Evolutionary conservation across 2,113 vertebrate genomes (phyloP).

Genomic region (Zapornia atra): DNA sequence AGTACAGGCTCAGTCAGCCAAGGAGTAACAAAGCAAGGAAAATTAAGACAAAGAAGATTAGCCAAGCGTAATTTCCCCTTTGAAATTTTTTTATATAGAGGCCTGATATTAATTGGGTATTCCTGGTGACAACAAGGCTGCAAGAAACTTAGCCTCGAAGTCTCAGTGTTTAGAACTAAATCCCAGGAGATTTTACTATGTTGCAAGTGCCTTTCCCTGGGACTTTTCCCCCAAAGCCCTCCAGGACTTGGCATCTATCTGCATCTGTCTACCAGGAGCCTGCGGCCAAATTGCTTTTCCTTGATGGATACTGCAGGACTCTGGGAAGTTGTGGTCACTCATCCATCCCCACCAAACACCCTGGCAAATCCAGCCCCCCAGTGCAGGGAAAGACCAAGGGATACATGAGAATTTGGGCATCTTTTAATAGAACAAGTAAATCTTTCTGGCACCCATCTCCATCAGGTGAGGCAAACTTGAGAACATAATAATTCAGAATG

Average conservation of each 20-base stretch:
- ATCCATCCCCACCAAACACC: background rate
- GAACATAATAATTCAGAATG: background rate
- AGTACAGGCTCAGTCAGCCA: background rate
- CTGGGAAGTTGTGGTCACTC: background rate
- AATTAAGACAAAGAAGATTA: constrained; percentile 64
- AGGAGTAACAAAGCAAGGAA: constrained; percentile 63
- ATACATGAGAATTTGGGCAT: background rate
- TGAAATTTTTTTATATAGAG: constrained; percentile 45
- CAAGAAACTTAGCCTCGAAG: background rate
- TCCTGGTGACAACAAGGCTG: constrained; percentile 36
- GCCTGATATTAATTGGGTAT: constrained; percentile 18
- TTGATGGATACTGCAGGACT: background rate
- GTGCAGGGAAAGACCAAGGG: background rate
- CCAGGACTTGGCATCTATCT: background rate
- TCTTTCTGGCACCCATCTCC: background rate
- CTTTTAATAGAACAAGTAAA: background rate
- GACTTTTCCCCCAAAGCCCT: background rate
- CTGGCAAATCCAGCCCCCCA: background rate
- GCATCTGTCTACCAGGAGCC: background rate
- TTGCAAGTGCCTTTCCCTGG: background rate
- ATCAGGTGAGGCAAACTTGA: background rate
- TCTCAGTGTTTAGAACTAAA: background rate
- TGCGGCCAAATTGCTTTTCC: background rate
- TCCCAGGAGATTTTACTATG: background rate
- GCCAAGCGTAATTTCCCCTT: constrained; percentile 52